Evolutionary conservation across 2,888 invertebrate species (phyloP).

Genomic region (Volucella inflata): DNA sequence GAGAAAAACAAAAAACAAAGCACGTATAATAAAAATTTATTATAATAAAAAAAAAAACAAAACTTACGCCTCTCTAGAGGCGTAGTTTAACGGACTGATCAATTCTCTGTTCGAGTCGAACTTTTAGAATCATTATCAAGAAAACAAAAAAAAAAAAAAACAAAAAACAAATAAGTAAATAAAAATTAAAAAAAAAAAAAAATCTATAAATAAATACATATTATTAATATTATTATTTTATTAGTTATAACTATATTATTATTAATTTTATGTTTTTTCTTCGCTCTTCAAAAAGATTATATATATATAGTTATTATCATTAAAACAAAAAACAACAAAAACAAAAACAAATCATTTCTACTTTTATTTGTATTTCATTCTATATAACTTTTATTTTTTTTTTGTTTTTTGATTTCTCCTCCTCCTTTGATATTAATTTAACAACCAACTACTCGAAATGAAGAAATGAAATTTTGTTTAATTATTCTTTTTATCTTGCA

Average conservation of each 20-base stretch:
- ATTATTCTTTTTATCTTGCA: slow-evolving; percentile 25
- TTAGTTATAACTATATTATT: slow-evolving; percentile 69
- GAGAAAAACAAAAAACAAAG: slow-evolving; percentile 47
- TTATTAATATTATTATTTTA: slow-evolving; percentile 65
- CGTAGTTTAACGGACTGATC: slow-evolving; percentile 76
- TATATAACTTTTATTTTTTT: too few species aligned
- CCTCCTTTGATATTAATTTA: slow-evolving; percentile 73
- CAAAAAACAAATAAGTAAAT: slow-evolving; percentile 43
- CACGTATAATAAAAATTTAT: slow-evolving; percentile 27
- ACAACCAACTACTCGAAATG: slow-evolving; percentile 45
- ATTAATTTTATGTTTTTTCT: slow-evolving; percentile 64
- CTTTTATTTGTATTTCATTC: slow-evolving; percentile 9
- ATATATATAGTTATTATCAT: slow-evolving; percentile 59
- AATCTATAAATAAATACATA: slow-evolving; percentile 38
- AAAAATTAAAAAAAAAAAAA: slow-evolving; percentile 5
- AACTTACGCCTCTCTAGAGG: slow-evolving; percentile 70
- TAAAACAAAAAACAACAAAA: slow-evolving; percentile 35
- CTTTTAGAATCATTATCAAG: slow-evolving; percentile 75
- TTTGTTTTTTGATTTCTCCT: slow-evolving; percentile 45
- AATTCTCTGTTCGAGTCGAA: slow-evolving; percentile 76
- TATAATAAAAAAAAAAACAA: slow-evolving; percentile 13
- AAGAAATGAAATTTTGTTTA: slow-evolving; percentile 34
- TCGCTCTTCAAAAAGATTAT: slow-evolving; percentile 55
- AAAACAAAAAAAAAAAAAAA: slow-evolving; percentile 41
- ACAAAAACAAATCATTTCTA: slow-evolving; percentile 18